Percentiles rank a stretch among this genome's conserved stretches.
phyloP scores from a whole-genome alignment of 1,140 invertebrate species.

The Ruditapes philippinarum region DNA sequence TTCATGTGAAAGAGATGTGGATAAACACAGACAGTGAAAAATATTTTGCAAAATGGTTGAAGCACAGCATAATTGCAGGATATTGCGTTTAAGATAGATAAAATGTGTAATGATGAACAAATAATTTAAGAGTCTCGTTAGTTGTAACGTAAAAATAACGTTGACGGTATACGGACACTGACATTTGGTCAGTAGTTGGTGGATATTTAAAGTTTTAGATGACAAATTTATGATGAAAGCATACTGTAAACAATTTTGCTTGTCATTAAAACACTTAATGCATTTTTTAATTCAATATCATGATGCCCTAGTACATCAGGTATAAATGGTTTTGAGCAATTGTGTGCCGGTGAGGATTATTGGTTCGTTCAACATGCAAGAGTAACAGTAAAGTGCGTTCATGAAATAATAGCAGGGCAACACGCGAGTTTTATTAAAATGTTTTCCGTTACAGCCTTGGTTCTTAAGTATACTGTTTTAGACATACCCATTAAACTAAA shows the following conservation, averaged over 20 bases:
- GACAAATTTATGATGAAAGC: conserved; percentile 10
- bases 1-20: neutral
- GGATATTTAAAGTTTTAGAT: neutral
- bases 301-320: neutral
- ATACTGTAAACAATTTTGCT: neutral
- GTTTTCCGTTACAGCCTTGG: neutral
- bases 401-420: neutral
- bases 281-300: neutral
- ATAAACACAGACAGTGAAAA: conserved; percentile 3
- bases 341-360: neutral
- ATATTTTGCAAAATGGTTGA: neutral
- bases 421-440: neutral
- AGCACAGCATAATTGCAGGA: conserved; percentile 2
- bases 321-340: conserved; percentile 11
- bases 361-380: conserved; percentile 44
- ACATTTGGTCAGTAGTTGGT: neutral
- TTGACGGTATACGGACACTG: neutral
- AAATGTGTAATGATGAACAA: neutral
- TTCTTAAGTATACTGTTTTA: too few species aligned
- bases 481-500: too few species aligned
- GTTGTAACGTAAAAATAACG: conserved; percentile 1
- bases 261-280: conserved; percentile 14
- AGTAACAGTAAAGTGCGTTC: neutral
- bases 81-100: neutral
- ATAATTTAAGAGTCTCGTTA: neutral